phyloP scores from a whole-genome alignment of 2,113 vertebrate genomes.

The Peromyscus leucopus region DNA sequence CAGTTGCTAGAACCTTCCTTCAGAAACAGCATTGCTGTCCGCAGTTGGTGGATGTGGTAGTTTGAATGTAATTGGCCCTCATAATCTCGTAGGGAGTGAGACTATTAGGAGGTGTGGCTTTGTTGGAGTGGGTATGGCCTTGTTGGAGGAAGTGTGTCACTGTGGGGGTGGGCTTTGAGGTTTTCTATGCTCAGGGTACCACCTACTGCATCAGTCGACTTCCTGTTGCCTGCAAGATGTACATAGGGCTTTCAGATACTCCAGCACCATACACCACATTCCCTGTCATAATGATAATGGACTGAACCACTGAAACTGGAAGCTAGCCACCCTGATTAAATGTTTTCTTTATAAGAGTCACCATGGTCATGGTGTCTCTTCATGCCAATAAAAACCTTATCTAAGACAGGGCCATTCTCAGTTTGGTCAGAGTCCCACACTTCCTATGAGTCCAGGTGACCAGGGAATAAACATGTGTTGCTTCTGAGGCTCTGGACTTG shows the following conservation, averaged over 20 bases:
- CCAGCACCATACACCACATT: neutral
- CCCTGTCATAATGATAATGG: neutral
- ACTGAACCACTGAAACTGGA: neutral
- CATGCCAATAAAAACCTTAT: neutral
- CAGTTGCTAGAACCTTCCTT: neutral
- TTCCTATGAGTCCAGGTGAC: neutral
- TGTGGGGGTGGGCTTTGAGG: neutral
- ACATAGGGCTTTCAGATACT: neutral
- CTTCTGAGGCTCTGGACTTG: neutral
- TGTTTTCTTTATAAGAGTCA: neutral
- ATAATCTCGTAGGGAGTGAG: neutral
- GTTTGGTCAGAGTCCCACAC: neutral
- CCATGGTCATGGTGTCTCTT: neutral
- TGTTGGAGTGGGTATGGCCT: neutral
- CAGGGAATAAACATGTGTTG: neutral
- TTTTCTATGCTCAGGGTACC: neutral
- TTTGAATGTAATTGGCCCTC: neutral
- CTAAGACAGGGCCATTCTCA: neutral
- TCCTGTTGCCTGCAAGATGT: neutral
- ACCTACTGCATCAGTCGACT: neutral
- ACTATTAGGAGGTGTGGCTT: neutral
- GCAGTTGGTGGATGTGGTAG: neutral
- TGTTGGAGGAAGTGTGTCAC: neutral
- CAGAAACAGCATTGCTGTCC: neutral
- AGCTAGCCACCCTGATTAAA: neutral